Percentiles rank a stretch among this genome's conserved stretches.
Conservation (phyloP, 2,797 vertebrate species). For the Cephalopachus bancanus region DNA sequence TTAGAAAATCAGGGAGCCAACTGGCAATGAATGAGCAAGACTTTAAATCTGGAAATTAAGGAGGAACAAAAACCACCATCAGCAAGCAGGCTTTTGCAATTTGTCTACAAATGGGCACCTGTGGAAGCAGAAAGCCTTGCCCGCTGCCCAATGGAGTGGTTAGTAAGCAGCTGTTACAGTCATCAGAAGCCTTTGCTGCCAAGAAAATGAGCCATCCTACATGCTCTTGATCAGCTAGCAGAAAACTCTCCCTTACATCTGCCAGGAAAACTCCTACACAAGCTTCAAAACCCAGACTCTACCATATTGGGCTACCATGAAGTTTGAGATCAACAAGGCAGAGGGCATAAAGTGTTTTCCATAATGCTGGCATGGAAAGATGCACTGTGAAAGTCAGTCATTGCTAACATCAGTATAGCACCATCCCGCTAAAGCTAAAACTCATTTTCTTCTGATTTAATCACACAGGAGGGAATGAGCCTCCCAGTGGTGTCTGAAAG, state of each 20-base stretch:
- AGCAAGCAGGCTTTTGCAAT: not conserved
- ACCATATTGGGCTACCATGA: not conserved
- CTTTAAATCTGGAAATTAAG: conserved; percentile 41
- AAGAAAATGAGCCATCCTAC: not conserved
- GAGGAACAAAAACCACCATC: not conserved
- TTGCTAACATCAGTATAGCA: not conserved
- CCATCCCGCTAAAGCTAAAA: not conserved
- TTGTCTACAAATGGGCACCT: not conserved
- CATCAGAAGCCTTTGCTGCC: not conserved
- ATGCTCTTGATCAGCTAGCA: not conserved
- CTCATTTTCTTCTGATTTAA: conserved; percentile 5
- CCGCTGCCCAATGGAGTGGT: not conserved
- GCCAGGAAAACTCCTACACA: not conserved
- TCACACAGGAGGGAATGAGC: not conserved
- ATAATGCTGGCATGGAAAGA: not conserved
- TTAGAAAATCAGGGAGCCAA: not conserved
- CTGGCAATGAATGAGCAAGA: not conserved
- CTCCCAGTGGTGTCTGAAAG: not conserved
- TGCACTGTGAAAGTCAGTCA: fast-evolving
- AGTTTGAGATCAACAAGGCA: not conserved
- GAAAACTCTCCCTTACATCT: not conserved
- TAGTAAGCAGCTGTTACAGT: not conserved
- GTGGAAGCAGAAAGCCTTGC: not conserved
- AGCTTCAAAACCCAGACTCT: not conserved
- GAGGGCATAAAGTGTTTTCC: not conserved